Evolutionary conservation across 2,888 invertebrate genomes (phyloP).

Genomic region (Eulithis prunata): DNA sequence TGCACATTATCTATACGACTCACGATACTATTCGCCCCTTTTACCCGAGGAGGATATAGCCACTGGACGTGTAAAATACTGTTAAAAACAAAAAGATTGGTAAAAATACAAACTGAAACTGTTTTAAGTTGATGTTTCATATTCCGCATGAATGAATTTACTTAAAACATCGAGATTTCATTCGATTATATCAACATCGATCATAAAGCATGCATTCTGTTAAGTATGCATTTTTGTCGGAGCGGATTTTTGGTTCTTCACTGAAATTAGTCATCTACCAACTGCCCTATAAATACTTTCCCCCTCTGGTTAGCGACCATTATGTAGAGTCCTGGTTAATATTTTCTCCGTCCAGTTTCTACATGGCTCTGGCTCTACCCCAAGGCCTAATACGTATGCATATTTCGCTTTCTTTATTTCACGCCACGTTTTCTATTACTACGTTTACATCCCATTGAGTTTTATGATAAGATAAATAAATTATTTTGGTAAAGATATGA

Average conservation of each 20-base stretch:
- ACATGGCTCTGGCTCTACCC: conserved; percentile 22
- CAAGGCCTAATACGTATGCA: conserved; percentile 46
- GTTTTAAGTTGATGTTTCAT: too few relatives aligned
- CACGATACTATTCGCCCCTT: conserved; percentile 38
- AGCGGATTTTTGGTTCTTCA: neutral
- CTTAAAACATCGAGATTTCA: too few relatives aligned
- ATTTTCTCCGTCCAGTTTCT: conserved; percentile 17
- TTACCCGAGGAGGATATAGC: conserved; percentile 7
- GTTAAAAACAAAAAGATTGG: conserved; percentile 8
- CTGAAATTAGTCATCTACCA: neutral
- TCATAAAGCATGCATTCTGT: too few relatives aligned
- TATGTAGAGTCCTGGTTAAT: neutral
- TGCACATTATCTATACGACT: conserved; percentile 49
- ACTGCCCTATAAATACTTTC: neutral
- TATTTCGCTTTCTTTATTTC: conserved; percentile 48
- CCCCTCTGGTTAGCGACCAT: neutral
- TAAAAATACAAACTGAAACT: neutral
- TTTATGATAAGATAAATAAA: conserved; percentile 33
- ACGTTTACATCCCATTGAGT: conserved; percentile 34
- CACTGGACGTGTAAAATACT: conserved; percentile 2
- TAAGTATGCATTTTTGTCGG: neutral
- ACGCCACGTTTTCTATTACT: conserved; percentile 39
- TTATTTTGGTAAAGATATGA: conserved; percentile 35
- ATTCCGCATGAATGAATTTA: too few relatives aligned
- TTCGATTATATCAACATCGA: too few relatives aligned